These are phyloP conservation scores for Anarrhichthys ocellatus DNA, from an alignment of 2,113 vertebrate species.

Conservation along the genomic window DNA sequence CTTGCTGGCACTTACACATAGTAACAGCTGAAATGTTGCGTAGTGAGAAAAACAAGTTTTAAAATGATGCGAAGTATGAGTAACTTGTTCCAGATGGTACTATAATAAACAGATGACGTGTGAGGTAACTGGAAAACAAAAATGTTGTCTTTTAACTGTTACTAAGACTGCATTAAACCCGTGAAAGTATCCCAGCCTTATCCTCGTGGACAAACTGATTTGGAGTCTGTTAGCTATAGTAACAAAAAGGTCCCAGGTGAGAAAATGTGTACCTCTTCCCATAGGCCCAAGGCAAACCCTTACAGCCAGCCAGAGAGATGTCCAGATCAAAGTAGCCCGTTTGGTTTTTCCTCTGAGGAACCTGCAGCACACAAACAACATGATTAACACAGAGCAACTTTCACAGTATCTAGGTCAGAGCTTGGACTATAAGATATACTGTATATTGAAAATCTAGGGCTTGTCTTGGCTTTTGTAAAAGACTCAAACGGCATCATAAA, in stretches of 20 bases:
- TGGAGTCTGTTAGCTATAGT: slow-evolving; percentile 3
- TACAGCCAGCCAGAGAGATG: slow-evolving; percentile 89
- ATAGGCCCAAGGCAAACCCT: slow-evolving; percentile 87
- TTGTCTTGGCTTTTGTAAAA: not conserved
- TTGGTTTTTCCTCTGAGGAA: slow-evolving; percentile 96
- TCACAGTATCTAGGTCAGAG: not conserved
- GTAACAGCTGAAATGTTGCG: slow-evolving; percentile 22
- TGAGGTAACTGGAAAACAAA: slow-evolving; percentile 11
- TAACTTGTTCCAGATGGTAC: slow-evolving; percentile 49
- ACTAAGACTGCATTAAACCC: not conserved
- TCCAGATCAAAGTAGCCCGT: slow-evolving; percentile 98
- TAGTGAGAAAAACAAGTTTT: slow-evolving; percentile 31
- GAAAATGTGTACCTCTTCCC: slow-evolving; percentile 88
- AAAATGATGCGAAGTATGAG: slow-evolving; percentile 23
- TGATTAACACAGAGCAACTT: slow-evolving; percentile 12
- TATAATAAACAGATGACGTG: slow-evolving; percentile 27
- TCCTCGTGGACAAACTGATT: not conserved
- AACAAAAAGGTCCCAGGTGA: slow-evolving; percentile 18
- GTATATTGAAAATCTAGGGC: not conserved
- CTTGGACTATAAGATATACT: not conserved
- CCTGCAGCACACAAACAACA: slow-evolving; percentile 82
- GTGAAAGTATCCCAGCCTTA: not conserved
- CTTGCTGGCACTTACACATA: not conserved
- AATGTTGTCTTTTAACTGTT: slow-evolving; percentile 1
- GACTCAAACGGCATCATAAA: not conserved